phyloP scores from a whole-genome alignment of 23 tunicate genomes.

The Halocynthia roretzi region DNA sequence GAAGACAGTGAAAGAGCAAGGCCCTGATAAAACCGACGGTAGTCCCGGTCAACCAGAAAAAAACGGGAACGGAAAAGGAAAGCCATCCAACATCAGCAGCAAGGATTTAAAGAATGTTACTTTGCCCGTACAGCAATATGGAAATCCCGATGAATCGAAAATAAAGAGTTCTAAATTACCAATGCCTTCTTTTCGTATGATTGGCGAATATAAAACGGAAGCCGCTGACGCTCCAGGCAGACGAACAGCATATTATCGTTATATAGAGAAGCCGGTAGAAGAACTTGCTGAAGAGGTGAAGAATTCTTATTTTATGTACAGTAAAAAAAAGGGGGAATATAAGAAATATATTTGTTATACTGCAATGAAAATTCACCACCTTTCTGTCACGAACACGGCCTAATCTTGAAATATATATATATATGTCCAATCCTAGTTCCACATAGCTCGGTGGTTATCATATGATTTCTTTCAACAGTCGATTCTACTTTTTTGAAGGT shows the following conservation, averaged over 20 bases:
- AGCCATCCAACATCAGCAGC: slow-evolving; percentile 29
- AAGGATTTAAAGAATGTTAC: slow-evolving; percentile 49
- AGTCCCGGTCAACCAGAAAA: background rate
- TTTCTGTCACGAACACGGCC: too few species aligned
- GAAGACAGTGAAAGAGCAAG: background rate
- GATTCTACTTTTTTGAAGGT: slow-evolving; percentile 20
- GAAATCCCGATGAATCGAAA: slow-evolving; percentile 10
- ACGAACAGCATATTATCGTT: slow-evolving; percentile 67
- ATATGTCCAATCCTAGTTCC: too few species aligned
- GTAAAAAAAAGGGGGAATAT: background rate
- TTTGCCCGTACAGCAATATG: slow-evolving; percentile 10
- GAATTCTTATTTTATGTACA: background rate
- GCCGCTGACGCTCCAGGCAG: slow-evolving; percentile 58
- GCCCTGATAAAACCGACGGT: background rate
- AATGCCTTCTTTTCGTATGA: slow-evolving; percentile 47
- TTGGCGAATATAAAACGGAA: slow-evolving; percentile 47
- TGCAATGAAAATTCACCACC: too few species aligned
- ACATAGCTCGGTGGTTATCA: background rate
- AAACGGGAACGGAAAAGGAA: slow-evolving; percentile 9
- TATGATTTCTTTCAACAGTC: background rate
- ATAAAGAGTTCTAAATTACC: slow-evolving; percentile 37
- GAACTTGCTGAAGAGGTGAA: slow-evolving; percentile 79
- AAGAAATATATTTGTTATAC: background rate
- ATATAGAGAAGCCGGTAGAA: slow-evolving; percentile 71
- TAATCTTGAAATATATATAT: too few species aligned